Percentiles rank a stretch among this genome's conserved stretches.
phyloP scores from a whole-genome alignment of 2,113 vertebrate species.

The Stercorarius parasiticus region DNA sequence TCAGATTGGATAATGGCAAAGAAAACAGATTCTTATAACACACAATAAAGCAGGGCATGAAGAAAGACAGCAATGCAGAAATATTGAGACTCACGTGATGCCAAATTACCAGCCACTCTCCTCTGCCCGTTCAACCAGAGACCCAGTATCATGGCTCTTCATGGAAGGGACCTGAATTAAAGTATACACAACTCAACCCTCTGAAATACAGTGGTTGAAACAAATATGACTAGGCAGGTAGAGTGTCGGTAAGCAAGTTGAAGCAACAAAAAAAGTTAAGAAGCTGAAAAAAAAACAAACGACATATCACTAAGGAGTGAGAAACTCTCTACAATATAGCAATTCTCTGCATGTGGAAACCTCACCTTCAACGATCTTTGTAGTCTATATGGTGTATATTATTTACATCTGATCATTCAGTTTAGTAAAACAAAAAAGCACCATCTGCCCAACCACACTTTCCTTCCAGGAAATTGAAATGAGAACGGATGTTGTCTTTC shows the following conservation, averaged over 20 bases:
- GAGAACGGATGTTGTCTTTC: slow-evolving; percentile 81
- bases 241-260: background rate
- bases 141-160: background rate
- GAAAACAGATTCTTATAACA: background rate
- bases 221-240: background rate
- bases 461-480: slow-evolving; percentile 82
- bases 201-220: background rate
- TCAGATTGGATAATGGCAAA: background rate
- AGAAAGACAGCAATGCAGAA: slow-evolving; percentile 6
- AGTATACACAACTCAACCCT: background rate
- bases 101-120: slow-evolving; percentile 16
- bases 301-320: background rate
- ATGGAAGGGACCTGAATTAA: background rate
- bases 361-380: background rate
- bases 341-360: background rate
- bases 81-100: slow-evolving; percentile 27
- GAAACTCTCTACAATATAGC: background rate
- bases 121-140: background rate
- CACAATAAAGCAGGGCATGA: background rate
- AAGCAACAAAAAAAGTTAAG: background rate
- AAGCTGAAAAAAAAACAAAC: background rate
- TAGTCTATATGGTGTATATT: slow-evolving; percentile 5
- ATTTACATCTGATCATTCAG: slow-evolving; percentile 70
- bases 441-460: slow-evolving; percentile 79
- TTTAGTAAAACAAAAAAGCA: slow-evolving; percentile 74